Base-by-base conservation (phyloP, 2,888 invertebrate genomes). In the Aleiodes leptofemur region DNA sequence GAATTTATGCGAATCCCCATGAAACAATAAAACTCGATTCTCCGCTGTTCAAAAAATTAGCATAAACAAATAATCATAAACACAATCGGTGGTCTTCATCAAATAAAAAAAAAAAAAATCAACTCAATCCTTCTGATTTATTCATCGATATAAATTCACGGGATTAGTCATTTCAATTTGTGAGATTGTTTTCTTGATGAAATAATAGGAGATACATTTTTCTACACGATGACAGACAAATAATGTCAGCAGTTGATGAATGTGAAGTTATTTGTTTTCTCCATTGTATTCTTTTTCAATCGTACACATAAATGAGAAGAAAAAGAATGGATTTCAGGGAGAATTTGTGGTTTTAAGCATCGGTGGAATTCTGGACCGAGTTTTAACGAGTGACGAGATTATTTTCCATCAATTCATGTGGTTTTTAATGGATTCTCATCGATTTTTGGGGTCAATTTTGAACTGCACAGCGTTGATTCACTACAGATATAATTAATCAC, bases 151-250 rank as follows among this genome's bases (percentile, higher is more conserved):
- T 70, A 56, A 31, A 56, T 70, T 56, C 55, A 55, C 23, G 34
- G 50, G 16, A 56, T 56, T 56, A 29, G 16, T 56, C 16, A 16
- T 56, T 11, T 56, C 66, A 48, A 66, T 66, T 66, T 50, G 43
- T 66, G 5, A 38, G 9, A 57, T 70, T 70, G 16, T 57, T 56
- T 34, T 29, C 3, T 23, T 16, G 64, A 72, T 14, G 66, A 53
- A 61, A 43, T n/a, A 55, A 53, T 34, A 23, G 53, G 61, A 64
- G 64, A 38, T 11, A 53, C 59, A 29, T 31, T 57, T 72, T 8
- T 51, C 34, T 31, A 34, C 61, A 61, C 29, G 72, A 64, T 64
- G 72, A 72, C 72, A 72, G 64, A 61, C 72, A 34, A 64, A 53
- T 61, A 57, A 59, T 51, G 38, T 51, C 55, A n/a, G n/a, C 3